Base-by-base conservation (phyloP, 2,797 vertebrate genomes). In the Alosa sapidissima region DNA sequence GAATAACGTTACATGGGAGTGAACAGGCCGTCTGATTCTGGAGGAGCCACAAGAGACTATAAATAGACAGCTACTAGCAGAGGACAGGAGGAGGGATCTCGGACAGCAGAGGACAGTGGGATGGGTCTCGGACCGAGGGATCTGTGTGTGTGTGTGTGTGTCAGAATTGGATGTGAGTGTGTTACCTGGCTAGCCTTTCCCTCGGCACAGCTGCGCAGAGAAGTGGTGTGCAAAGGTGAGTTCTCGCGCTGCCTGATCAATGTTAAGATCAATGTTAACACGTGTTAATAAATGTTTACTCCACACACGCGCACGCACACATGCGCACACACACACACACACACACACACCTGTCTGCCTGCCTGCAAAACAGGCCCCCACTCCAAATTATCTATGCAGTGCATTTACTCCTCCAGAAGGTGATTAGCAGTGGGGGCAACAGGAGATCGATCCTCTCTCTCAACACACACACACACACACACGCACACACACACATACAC, bases 211-310 rank as follows among this genome's bases (percentile, higher is more conserved):
- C 81, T 55, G 51, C 82, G 58, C 45, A 75, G 81, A 85, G 60
- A 84, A 16, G 78, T 16, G 36, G 81, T 55, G 60, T 13, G 81
- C 65, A 82, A 75, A 21, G 75, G 78, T 55, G 65, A 52, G 51
- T 82, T 11, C 83, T 60, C 82, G 84, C 85, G 87, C 86, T 81
- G 84, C 85, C 88, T 86, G 86, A 91, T 92, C 90, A 89, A 89
- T 89, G 85, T 86, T 85, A 93, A 91, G 90, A 91, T 85, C 90
- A 90, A 91, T 92, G n/a, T n/a, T n/a, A n/a, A n/a, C n/a, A n/a
- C n/a, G n/a, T n/a, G n/a, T n/a, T n/a, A 92, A 94, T 91, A 90
- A 91, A 52, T 92, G 89, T 94, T 93, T 91, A 91, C 88, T 92
- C 84, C 88, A 91, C 36, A 75, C 33, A 75, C 33, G 41, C 68